Evolutionary conservation across 1,140 invertebrate species (phyloP).

Genomic region (Heliconius hermathena): DNA sequence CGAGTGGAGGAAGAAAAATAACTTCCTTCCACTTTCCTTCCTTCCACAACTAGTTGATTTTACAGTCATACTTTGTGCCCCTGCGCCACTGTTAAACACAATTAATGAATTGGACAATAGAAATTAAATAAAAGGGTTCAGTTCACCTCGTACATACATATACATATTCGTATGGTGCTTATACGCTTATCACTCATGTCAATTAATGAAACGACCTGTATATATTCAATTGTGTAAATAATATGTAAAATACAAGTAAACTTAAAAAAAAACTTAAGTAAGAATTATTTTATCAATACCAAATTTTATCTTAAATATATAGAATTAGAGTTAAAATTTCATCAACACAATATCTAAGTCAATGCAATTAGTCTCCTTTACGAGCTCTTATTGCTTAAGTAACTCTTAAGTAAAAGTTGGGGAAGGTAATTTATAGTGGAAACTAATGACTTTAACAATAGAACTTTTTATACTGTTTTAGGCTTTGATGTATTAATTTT

Average conservation of each 20-base stretch:
- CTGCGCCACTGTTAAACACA: too few relatives aligned
- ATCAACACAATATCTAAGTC: constrained; percentile 8
- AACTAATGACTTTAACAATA: constrained; percentile 16
- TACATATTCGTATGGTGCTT: too few relatives aligned
- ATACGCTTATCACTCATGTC: too few relatives aligned
- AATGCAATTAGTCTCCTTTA: constrained; percentile 26
- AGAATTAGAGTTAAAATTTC: neutral
- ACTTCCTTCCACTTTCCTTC: too few relatives aligned
- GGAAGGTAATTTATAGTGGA: constrained; percentile 16
- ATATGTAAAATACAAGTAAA: neutral
- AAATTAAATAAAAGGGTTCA: too few relatives aligned
- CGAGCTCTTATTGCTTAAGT: constrained; percentile 18
- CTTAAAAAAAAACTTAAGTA: neutral
- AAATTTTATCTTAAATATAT: neutral
- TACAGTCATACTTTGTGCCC: too few relatives aligned
- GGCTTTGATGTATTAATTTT: neutral
- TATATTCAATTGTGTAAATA: too few relatives aligned
- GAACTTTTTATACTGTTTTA: constrained; percentile 4
- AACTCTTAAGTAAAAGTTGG: constrained; percentile 26
- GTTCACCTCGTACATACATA: too few relatives aligned
- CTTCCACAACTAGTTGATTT: too few relatives aligned
- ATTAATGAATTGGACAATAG: too few relatives aligned
- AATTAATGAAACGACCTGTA: too few relatives aligned
- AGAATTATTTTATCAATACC: neutral
- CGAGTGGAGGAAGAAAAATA: too few relatives aligned